Conservation (phyloP, 2,113 vertebrate species). For the Emydocephalus ijimae region DNA sequence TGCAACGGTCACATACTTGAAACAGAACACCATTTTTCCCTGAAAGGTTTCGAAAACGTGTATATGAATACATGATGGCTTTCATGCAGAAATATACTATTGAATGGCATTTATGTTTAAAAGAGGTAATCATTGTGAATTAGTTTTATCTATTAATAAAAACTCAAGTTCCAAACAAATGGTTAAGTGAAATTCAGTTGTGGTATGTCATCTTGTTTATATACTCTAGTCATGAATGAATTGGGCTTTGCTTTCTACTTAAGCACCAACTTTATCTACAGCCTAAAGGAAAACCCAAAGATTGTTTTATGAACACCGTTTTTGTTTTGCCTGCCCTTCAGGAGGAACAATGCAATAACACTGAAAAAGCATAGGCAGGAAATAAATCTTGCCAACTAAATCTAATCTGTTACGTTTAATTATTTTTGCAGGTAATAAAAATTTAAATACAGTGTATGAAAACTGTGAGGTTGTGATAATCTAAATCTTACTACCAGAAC, state of each 20-base stretch:
- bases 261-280: constrained; percentile 64
- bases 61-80: constrained; percentile 62
- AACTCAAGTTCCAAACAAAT: constrained; percentile 70
- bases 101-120: constrained; percentile 46
- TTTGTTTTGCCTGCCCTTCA: constrained; percentile 83
- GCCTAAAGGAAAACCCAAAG: constrained; percentile 73
- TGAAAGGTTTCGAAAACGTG: constrained; percentile 54
- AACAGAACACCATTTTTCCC: constrained; percentile 59
- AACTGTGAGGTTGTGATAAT: constrained; percentile 69
- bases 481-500: constrained; percentile 76
- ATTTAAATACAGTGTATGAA: constrained; percentile 87
- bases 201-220: constrained; percentile 74
- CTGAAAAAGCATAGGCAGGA: constrained; percentile 96
- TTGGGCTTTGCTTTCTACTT: constrained; percentile 67
- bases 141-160: constrained; percentile 59
- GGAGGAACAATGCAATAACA: constrained; percentile 91
- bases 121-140: constrained; percentile 59
- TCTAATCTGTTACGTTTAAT: constrained; percentile 91
- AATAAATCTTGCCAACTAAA: constrained; percentile 96
- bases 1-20: constrained; percentile 63
- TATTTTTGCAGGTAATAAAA: constrained; percentile 98
- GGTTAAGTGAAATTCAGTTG: constrained; percentile 74
- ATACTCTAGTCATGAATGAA: constrained; percentile 73
- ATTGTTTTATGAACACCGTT: constrained; percentile 87
- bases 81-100: constrained; percentile 49